Percentiles rank a stretch among this genome's conserved stretches.
Conservation (phyloP, 2,113 vertebrate genomes). For the Phrynosoma blainvillii region DNA sequence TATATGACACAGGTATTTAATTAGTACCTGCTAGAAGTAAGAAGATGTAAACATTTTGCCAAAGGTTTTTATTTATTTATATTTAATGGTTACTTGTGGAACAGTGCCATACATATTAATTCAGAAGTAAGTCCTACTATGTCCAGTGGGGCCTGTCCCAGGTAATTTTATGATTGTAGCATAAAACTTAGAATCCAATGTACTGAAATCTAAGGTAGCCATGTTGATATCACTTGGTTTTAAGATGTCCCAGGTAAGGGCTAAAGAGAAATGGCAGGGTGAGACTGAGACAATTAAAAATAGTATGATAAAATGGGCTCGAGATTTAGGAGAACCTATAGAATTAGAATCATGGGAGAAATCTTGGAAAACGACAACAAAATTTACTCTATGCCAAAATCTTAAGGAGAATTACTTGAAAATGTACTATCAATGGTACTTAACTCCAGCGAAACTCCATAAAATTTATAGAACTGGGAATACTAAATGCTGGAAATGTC, state of each 20-base stretch:
- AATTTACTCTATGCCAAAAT: too few species aligned
- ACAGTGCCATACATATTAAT: not conserved
- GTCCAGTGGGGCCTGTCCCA: not conserved
- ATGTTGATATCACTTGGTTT: not conserved
- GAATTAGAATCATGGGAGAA: too few species aligned
- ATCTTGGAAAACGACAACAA: too few species aligned
- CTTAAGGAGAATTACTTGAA: too few species aligned
- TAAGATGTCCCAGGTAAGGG: not conserved
- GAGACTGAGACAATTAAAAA: too few species aligned
- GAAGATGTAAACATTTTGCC: constrained; percentile 56
- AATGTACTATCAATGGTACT: too few species aligned
- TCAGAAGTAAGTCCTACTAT: not conserved
- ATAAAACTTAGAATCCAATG: too few species aligned
- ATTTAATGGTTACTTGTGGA: constrained; percentile 61
- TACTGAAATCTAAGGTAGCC: constrained; percentile 20
- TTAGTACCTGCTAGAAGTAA: constrained; percentile 62
- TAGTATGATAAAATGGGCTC: too few species aligned
- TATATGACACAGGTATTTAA: constrained; percentile 65
- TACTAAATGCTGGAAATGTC: too few species aligned
- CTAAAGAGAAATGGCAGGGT: not conserved
- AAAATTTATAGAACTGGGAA: too few species aligned
- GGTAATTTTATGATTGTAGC: not conserved
- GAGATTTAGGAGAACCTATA: too few species aligned
- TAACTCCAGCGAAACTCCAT: too few species aligned
- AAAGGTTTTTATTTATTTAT: constrained; percentile 61